Evolutionary conservation across 2,113 vertebrate species (phyloP).

Genomic region (Chamaetylas fuelleborni): DNA sequence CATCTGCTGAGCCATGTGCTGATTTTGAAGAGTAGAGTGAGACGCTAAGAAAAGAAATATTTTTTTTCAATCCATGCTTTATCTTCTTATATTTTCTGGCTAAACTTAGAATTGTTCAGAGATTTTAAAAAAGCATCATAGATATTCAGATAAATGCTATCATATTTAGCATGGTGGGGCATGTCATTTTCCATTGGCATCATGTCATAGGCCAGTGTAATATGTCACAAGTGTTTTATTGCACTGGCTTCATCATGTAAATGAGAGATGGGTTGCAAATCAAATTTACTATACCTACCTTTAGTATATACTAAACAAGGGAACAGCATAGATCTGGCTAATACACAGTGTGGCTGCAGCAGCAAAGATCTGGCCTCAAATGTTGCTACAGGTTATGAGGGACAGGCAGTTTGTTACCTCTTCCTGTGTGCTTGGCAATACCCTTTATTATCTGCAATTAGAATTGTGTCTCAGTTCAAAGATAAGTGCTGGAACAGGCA

Average conservation of each 20-base stretch:
- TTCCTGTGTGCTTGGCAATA: not conserved
- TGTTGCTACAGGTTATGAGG: not conserved
- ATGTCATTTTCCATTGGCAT: slow-evolving; percentile 43
- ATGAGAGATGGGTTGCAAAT: slow-evolving; percentile 14
- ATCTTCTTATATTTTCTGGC: not conserved
- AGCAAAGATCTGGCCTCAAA: not conserved
- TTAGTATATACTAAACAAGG: not conserved
- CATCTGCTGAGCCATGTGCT: not conserved
- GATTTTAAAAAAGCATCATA: not conserved
- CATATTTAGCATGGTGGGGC: slow-evolving; percentile 1
- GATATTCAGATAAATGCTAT: not conserved
- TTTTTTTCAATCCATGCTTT: not conserved
- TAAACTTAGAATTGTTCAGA: not conserved
- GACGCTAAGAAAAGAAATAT: not conserved
- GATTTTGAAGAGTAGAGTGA: not conserved
- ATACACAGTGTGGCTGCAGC: not conserved
- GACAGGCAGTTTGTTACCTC: not conserved
- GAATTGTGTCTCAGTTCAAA: not conserved
- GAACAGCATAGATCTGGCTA: not conserved
- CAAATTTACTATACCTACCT: slow-evolving; percentile 30
- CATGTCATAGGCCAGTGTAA: slow-evolving; percentile 35
- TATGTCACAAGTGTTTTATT: slow-evolving; percentile 47
- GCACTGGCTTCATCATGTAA: not conserved
- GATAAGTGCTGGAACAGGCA: not conserved
- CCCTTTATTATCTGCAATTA: not conserved